These are phyloP conservation scores for Sialis fuliginosa DNA, from an alignment of 2,888 invertebrate genomes.

Conservation along the genomic window DNA sequence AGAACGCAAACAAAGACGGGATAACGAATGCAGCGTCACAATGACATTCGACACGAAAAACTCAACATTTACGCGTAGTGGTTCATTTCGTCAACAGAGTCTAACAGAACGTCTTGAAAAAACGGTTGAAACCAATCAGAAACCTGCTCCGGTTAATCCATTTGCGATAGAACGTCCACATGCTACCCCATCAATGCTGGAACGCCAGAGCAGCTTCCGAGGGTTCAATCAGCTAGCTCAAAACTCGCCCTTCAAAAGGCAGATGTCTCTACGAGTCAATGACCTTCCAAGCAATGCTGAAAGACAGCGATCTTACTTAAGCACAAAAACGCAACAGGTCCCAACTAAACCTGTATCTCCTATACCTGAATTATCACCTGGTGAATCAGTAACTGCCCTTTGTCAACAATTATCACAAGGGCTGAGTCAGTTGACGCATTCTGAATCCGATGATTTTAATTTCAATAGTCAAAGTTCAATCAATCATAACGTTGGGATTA, in stretches of 20 bases:
- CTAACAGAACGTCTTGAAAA: conserved; percentile 57
- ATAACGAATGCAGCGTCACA: conserved; percentile 88
- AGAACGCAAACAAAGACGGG: conserved; percentile 92
- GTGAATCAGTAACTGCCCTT: conserved; percentile 49
- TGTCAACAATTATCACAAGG: conserved; percentile 60
- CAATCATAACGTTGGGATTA: conserved; percentile 27
- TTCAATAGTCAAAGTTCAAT: conserved; percentile 35
- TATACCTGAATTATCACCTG: conserved; percentile 58
- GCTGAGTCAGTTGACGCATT: conserved; percentile 41
- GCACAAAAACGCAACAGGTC: conserved; percentile 15
- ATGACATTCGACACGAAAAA: conserved; percentile 84
- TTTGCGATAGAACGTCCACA: conserved; percentile 92
- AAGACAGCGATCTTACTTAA: conserved; percentile 36
- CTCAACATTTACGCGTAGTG: conserved; percentile 81
- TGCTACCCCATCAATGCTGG: conserved; percentile 84
- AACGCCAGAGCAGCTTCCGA: conserved; percentile 88
- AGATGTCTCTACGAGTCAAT: conserved; percentile 84
- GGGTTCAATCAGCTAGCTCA: conserved; percentile 63
- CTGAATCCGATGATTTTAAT: conserved; percentile 36
- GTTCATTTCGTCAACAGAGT: conserved; percentile 76
- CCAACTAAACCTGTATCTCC: conserved; percentile 41
- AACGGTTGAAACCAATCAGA: conserved; percentile 17
- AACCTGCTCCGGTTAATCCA: conserved; percentile 59
- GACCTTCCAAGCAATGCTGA: conserved; percentile 92
- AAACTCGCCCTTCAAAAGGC: conserved; percentile 88